These are phyloP conservation scores for Spilarctia lutea DNA, from an alignment of 2,888 invertebrate genomes.

Conservation along the genomic window DNA sequence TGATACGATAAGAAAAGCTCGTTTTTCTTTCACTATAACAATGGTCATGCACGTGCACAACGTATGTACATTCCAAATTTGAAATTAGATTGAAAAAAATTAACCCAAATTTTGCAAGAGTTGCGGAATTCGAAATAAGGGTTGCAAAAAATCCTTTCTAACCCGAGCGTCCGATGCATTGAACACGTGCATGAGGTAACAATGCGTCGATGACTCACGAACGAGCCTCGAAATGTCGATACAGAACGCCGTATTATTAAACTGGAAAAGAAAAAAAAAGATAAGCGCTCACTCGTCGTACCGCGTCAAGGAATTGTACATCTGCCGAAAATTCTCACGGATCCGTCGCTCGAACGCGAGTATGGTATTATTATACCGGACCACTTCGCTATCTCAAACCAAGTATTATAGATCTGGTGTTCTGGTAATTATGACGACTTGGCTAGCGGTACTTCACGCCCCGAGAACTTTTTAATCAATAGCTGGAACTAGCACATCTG, in stretches of 20 bases:
- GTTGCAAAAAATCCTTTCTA: constrained; percentile 85
- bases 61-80: constrained; percentile 55
- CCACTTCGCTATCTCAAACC: constrained; percentile 74
- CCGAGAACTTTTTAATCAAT: constrained; percentile 76
- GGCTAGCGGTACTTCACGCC: constrained; percentile 76
- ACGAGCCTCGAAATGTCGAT: constrained; percentile 71
- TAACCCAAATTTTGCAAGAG: constrained; percentile 85
- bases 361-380: constrained; percentile 81
- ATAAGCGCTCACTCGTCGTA: constrained; percentile 83
- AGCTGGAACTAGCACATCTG: constrained; percentile 76
- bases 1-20: constrained; percentile 47
- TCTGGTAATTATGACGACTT: constrained; percentile 78
- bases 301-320: constrained; percentile 85
- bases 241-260: constrained; percentile 81
- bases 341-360: constrained; percentile 67
- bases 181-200: constrained; percentile 83
- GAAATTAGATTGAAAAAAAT: constrained; percentile 70
- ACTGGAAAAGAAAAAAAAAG: constrained; percentile 72
- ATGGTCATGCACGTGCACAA: constrained; percentile 61
- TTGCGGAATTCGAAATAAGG: constrained; percentile 85
- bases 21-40: constrained; percentile 44
- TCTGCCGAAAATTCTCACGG: constrained; percentile 87
- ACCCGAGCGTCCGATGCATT: constrained; percentile 78
- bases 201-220: constrained; percentile 82
- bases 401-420: constrained; percentile 73